These are phyloP conservation scores for Ceyx margarethae DNA, from an alignment of 2,113 vertebrate species.

Conservation along the genomic window DNA sequence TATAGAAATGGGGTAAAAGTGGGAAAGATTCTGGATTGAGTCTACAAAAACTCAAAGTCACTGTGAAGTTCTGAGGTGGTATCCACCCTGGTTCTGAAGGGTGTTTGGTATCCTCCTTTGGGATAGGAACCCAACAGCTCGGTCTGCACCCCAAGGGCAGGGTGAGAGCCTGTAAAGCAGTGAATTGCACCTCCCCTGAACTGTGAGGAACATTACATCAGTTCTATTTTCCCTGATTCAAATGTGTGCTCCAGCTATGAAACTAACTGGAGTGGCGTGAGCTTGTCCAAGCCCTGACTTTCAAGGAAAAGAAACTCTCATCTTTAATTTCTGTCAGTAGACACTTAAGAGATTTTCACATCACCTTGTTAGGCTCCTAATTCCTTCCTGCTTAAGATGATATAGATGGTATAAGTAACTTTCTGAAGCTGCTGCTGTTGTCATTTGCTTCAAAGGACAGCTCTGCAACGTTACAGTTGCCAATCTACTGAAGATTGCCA, in stretches of 20 bases:
- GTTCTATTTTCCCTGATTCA: not conserved
- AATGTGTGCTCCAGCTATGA: not conserved
- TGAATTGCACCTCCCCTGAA: not conserved
- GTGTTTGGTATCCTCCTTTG: not conserved
- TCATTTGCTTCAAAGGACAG: not conserved
- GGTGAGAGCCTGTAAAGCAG: not conserved
- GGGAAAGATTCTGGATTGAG: not conserved
- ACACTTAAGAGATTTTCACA: not conserved
- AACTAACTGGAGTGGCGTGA: not conserved
- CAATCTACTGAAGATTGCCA: not conserved
- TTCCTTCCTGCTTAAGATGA: not conserved
- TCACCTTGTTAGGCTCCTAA: not conserved
- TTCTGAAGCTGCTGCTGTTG: not conserved
- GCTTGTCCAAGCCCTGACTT: not conserved
- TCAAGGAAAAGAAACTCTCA: not conserved
- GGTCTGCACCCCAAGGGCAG: not conserved
- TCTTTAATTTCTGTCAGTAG: not conserved
- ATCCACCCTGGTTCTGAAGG: not conserved
- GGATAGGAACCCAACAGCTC: not conserved
- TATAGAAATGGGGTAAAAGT: not conserved
- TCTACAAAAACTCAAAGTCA: not conserved
- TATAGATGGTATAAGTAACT: not conserved
- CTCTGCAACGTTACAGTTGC: not conserved
- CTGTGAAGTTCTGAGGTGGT: not conserved
- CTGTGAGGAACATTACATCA: not conserved